Percentiles rank a stretch among this genome's conserved stretches.
Conservation (phyloP, 1,140 invertebrate species). For the Drosophila persimilis region DNA sequence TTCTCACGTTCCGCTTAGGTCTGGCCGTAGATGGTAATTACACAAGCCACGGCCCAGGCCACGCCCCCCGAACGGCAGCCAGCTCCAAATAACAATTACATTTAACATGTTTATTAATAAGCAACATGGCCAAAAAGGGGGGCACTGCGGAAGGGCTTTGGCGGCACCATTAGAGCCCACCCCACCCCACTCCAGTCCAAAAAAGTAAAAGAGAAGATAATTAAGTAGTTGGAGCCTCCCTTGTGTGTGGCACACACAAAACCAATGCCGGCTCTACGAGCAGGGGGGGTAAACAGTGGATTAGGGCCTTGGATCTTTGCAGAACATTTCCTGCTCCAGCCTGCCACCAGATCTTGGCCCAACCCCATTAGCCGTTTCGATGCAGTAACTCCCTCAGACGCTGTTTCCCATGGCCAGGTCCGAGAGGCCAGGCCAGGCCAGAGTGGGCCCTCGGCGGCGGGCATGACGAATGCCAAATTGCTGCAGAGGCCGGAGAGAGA, state of each 20-base stretch:
- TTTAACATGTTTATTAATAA: constrained; percentile 62
- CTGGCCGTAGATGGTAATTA: constrained; percentile 26
- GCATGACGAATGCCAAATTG: constrained; percentile 79
- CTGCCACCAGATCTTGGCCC: constrained; percentile 2
- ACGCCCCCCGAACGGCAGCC: constrained; percentile 41
- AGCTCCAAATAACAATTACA: constrained; percentile 54
- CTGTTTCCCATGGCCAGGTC: constrained; percentile 21
- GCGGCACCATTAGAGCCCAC: constrained; percentile 41
- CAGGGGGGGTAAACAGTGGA: neutral
- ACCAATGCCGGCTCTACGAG: constrained; percentile 34
- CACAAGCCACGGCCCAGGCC: constrained; percentile 4
- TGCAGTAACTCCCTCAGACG: constrained; percentile 38
- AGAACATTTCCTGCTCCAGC: too few relatives aligned
- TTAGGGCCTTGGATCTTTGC: too few relatives aligned
- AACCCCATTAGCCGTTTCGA: constrained; percentile 35
- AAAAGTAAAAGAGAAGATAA: constrained; percentile 29
- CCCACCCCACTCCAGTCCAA: too few relatives aligned
- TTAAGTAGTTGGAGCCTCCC: constrained; percentile 34
- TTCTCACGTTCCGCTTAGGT: constrained; percentile 50
- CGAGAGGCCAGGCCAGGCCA: constrained; percentile 2
- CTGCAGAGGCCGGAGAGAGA: constrained; percentile 15
- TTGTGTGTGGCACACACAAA: too few relatives aligned
- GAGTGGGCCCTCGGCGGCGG: constrained; percentile 44
- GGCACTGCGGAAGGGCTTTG: constrained; percentile 5
- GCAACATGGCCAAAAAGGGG: constrained; percentile 14